Conservation (phyloP, 2,888 invertebrate species). For the Pediacus dermestoides region DNA sequence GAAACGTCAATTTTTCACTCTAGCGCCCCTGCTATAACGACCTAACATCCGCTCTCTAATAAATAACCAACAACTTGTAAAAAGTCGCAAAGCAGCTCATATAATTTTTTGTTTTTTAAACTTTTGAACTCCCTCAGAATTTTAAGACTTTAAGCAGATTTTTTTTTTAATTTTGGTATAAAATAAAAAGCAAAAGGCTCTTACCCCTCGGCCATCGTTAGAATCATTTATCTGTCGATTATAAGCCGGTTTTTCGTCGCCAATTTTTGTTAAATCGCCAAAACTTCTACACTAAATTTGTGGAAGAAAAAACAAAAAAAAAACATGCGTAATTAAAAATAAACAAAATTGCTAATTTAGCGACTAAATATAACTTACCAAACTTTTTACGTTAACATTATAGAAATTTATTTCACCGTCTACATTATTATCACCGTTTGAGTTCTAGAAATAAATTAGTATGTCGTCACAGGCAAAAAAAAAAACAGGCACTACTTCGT, state of each 20-base stretch:
- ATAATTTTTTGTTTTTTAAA: no score
- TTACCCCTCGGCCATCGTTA: slow-evolving; percentile 32
- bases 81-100: no score
- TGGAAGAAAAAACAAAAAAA: slow-evolving; percentile 12
- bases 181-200: no score
- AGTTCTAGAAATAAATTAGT: slow-evolving; percentile 42
- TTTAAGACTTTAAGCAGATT: no score
- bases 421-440: slow-evolving; percentile 48
- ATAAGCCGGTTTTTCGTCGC: slow-evolving; percentile 44
- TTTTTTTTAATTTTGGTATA: no score
- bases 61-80: no score
- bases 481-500: slow-evolving; percentile 13
- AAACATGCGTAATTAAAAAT: slow-evolving; percentile 16
- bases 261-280: slow-evolving; percentile 58
- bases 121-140: no score
- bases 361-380: slow-evolving; percentile 57
- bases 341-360: slow-evolving; percentile 14
- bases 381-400: slow-evolving; percentile 61
- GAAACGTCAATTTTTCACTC: no score
- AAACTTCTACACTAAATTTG: slow-evolving; percentile 57
- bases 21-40: no score
- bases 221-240: slow-evolving; percentile 39
- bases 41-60: no score
- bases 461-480: slow-evolving; percentile 21
- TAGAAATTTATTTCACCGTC: slow-evolving; percentile 50